Evolutionary conservation across 2,797 vertebrate species (phyloP), one percentile per base, ranked within the genome.

Genomic region (Cuniculus paca): DNA sequence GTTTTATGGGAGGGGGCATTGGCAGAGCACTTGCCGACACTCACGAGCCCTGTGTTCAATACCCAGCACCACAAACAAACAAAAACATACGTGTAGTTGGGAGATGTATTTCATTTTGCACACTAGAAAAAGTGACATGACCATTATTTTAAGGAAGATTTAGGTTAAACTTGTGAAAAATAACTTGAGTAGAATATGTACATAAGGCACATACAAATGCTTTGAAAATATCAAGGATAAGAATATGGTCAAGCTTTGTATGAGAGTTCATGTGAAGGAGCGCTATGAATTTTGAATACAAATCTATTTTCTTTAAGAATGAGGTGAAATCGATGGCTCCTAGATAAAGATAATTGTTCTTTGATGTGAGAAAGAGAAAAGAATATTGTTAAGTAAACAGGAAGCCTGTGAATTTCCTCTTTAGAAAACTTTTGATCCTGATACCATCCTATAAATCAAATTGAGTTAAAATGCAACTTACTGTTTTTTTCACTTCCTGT

Each of bases 241-340:
- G 48, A 77, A n/a, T 65, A 13, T 95, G 65, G 31, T 83, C 77
- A 52, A 60, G 26, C 34, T 95, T 90, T 36, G 50, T 54, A n/a
- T 48, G 68, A 54, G 52, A 60, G 31, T 90, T 92, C 36, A 75
- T 60, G 26, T 60, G 26, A 87, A 94, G 68, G 48, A 86, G 84
- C 58, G 79, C 54, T 79, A 39, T 95, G 82, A 90, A 78, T 95
- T 84, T 92, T 50, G 92, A 77, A 84, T 80, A 45, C 92, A 91
- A 88, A 58, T 94, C 90, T 95, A 60, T 93, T 95, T 91, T 96
- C 82, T 97, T 96, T 94, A 87, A 94, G 60, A 94, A 92, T 26
- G 20, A 94, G 60, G 78, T 96, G 45, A 94, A 95, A 63, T 96
- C 70, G 61, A 90, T 85, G 63, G 72, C 89, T 54, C 48, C 39